Evolutionary conservation across 2,797 vertebrate genomes (phyloP).

Genomic region (Argyrosomus regius): DNA sequence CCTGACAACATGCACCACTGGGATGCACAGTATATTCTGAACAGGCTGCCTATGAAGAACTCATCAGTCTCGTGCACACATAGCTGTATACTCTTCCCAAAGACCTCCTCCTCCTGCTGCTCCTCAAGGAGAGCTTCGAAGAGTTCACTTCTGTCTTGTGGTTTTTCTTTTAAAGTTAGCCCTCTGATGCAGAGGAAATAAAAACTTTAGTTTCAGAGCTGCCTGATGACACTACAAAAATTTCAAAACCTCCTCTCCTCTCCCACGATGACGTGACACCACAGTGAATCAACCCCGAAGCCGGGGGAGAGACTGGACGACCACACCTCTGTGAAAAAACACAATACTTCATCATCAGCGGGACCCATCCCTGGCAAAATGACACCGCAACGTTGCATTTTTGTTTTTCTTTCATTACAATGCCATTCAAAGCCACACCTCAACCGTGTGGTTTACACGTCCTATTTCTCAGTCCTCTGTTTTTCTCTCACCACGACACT

Average conservation of each 20-base stretch:
- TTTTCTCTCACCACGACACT: constrained; percentile 32
- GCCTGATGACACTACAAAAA: constrained; percentile 16
- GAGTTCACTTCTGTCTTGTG: constrained; percentile 20
- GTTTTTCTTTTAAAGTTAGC: constrained; percentile 23
- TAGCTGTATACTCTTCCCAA: constrained; percentile 40
- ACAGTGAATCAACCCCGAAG: constrained; percentile 29
- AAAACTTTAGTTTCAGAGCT: constrained; percentile 10
- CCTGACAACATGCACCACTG: constrained; percentile 61
- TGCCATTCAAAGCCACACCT: constrained; percentile 44
- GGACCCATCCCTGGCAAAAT: constrained; percentile 28
- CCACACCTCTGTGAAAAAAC: constrained; percentile 59
- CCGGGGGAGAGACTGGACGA: constrained; percentile 22
- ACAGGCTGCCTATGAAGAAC: constrained; percentile 41
- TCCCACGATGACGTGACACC: constrained; percentile 50
- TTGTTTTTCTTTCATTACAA: constrained; percentile 27
- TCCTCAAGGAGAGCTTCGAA: constrained; percentile 15
- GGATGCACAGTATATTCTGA: constrained; percentile 64
- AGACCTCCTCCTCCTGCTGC: constrained; percentile 15
- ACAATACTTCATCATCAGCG: constrained; percentile 44
- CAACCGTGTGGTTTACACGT: background rate
- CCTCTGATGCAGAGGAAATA: constrained; percentile 6
- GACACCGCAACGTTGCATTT: constrained; percentile 12
- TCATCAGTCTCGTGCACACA: constrained; percentile 51
- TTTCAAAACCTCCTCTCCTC: constrained; percentile 11
- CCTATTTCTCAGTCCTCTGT: background rate